These are phyloP conservation scores for Cyclophora punctaria DNA, from an alignment of 2,888 invertebrate species.

Conservation along the genomic window DNA sequence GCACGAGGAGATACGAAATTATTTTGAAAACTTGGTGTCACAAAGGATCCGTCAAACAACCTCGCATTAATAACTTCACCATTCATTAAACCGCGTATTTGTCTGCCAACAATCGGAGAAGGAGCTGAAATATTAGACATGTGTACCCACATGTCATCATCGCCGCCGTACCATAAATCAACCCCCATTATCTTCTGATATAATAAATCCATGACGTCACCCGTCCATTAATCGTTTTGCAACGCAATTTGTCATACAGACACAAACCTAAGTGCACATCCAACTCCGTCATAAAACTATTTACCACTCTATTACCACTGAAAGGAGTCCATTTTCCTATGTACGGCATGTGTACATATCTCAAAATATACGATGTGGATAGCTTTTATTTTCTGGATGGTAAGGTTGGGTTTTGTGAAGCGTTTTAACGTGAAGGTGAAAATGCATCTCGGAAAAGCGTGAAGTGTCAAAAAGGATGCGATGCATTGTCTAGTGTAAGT, in stretches of 20 bases:
- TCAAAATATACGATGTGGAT: no score
- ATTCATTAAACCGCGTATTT: no score
- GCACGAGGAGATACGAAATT: no score
- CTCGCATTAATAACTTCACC: no score
- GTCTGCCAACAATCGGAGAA: no score
- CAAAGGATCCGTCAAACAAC: no score
- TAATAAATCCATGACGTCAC: slow-evolving; percentile 48
- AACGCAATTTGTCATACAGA: slow-evolving; percentile 56
- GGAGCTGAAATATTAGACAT: no score
- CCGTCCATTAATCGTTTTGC: slow-evolving; percentile 53
- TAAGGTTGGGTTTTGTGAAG: slow-evolving; percentile 9
- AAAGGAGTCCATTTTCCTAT: slow-evolving; percentile 12
- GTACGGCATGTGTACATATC: background rate
- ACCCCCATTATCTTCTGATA: slow-evolving; percentile 36
- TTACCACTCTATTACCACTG: slow-evolving; percentile 14
- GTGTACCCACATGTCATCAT: no score
- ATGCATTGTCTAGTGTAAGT: slow-evolving; percentile 2
- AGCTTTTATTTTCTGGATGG: background rate
- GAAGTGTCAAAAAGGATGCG: slow-evolving; percentile 12
- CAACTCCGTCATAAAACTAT: slow-evolving; percentile 13
- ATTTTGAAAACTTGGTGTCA: no score
- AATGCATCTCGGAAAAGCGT: slow-evolving; percentile 22
- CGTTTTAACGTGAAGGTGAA: slow-evolving; percentile 7
- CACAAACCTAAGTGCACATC: slow-evolving; percentile 26
- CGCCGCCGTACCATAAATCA: slow-evolving; percentile 28